A percentile compares a stretch with the other conserved stretches of the same genome.
phyloP scores from a whole-genome alignment of 2,888 invertebrate genomes.

The Atrina japonica region DNA sequence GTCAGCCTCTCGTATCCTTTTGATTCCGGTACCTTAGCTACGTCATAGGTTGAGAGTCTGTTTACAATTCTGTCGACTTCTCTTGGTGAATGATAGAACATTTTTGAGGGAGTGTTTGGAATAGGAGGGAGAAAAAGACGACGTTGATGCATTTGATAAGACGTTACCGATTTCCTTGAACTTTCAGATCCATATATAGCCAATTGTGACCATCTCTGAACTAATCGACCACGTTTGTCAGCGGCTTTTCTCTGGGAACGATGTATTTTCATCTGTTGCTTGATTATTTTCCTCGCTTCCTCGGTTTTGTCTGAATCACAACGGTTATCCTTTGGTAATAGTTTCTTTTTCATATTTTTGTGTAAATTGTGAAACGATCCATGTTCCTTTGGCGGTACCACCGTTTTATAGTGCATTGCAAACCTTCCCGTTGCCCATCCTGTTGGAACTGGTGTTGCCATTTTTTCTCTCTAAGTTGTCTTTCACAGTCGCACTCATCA shows the following conservation, averaged over 20 bases:
- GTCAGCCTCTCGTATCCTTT: not conserved
- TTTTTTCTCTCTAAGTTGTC: not conserved
- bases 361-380: slow-evolving; percentile 5
- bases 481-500: too few species aligned
- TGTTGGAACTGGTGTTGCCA: slow-evolving; percentile 11
- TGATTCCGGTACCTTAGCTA: slow-evolving; percentile 13
- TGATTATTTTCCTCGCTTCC: slow-evolving; percentile 6
- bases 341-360: slow-evolving; percentile 5
- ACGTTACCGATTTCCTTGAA: not conserved
- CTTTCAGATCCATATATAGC: not conserved
- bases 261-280: not conserved
- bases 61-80: slow-evolving; percentile 10
- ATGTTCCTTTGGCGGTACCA: slow-evolving; percentile 1
- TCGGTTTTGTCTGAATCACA: not conserved
- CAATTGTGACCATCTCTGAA: too few species aligned
- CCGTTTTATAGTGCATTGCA: slow-evolving; percentile 19
- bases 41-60: slow-evolving; percentile 9
- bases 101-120: not conserved
- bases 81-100: slow-evolving; percentile 5
- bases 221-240: not conserved
- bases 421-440: slow-evolving; percentile 11
- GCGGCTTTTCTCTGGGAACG: not conserved
- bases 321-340: slow-evolving; percentile 13
- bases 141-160: slow-evolving; percentile 1
- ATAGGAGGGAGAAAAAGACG: slow-evolving; percentile 7